Evolutionary conservation across 2,113 vertebrate genomes (phyloP), one percentile per base, ranked within the genome.

Genomic region (Ciconia stormi): DNA sequence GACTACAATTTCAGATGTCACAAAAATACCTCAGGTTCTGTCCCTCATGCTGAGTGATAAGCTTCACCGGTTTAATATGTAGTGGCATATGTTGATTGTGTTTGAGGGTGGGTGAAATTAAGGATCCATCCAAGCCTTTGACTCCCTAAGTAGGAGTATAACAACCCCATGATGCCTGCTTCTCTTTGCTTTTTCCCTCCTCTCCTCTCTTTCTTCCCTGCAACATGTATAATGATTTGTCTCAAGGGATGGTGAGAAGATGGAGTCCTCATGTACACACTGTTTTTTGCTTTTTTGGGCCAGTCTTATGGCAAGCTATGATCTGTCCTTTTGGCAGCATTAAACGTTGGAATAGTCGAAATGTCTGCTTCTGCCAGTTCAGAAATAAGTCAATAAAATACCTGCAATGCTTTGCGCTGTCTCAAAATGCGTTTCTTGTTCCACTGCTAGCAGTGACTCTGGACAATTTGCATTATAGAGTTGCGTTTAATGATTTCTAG

Each of bases 201-300:
- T 62, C 10, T 63, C 10, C 16, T 56, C 10, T 36, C 13, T 18
- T 62, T 61, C 19, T 44, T 56, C 5, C 14, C 23, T 82, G 42
- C 25, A 56, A 40, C 7, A 12, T 14, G 19, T 4, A 9, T 9
- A 49, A 21, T 40, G 13, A 36, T 56, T 56, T 36, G 2, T 69
- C 53, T 76, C 11, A 46, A 85, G 38, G 27, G 30, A 20, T 38
- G 21, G 11, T 23, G 25, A 50, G 11, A 38, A 87, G 16, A 19
- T 49, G 23, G 17, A 65, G 8, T 56, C 30, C 7, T 84, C 7
- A 17, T 0, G 0, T 32, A 27, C 27, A 23, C 6, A 10, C 16
- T 40, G 8, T 7, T 76, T 56, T 61, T 21, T 49, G 17, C 8
- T 38, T 42, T 71, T 59, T 72, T 42, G 16, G 47, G 23, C 27